Percentiles rank a stretch among this genome's conserved stretches.
These are phyloP conservation scores for Protonibea diacanthus DNA, from an alignment of 2,797 vertebrate genomes.

Conservation along the genomic window DNA sequence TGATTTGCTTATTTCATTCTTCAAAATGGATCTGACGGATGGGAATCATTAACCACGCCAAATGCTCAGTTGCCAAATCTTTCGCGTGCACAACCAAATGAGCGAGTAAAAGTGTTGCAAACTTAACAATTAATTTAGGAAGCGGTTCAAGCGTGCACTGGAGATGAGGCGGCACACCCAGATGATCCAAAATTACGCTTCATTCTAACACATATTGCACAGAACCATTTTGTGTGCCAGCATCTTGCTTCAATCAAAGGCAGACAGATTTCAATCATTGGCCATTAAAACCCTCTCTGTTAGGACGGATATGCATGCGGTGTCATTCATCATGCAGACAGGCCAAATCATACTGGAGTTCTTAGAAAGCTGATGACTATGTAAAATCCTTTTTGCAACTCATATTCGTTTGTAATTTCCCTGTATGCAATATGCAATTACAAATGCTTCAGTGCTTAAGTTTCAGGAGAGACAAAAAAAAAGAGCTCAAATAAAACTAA, in stretches of 20 bases:
- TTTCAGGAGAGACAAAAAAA: not conserved
- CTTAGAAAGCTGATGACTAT: constrained; percentile 22
- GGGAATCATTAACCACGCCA: not conserved
- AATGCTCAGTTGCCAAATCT: not conserved
- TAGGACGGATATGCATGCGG: constrained; percentile 16
- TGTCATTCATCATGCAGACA: constrained; percentile 42
- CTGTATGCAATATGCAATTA: not conserved
- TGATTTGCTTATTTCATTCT: constrained; percentile 28
- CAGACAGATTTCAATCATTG: constrained; percentile 48
- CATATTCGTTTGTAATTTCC: not conserved
- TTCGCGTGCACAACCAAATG: not conserved
- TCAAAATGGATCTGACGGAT: constrained; percentile 6
- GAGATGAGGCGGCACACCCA: not conserved
- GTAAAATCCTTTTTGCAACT: constrained; percentile 21
- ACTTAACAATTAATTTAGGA: constrained; percentile 1
- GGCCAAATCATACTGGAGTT: constrained; percentile 20
- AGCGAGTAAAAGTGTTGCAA: not conserved
- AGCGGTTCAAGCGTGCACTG: not conserved
- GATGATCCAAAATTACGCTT: constrained; percentile 29
- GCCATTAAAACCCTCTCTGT: constrained; percentile 42
- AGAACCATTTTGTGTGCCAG: constrained; percentile 27
- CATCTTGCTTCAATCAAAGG: constrained; percentile 56
- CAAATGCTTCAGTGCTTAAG: not conserved
- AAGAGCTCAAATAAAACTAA: not conserved
- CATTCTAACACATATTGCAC: constrained; percentile 25